Base-by-base conservation (phyloP, 2,113 vertebrate genomes). In the Pundamilia nyererei region DNA sequence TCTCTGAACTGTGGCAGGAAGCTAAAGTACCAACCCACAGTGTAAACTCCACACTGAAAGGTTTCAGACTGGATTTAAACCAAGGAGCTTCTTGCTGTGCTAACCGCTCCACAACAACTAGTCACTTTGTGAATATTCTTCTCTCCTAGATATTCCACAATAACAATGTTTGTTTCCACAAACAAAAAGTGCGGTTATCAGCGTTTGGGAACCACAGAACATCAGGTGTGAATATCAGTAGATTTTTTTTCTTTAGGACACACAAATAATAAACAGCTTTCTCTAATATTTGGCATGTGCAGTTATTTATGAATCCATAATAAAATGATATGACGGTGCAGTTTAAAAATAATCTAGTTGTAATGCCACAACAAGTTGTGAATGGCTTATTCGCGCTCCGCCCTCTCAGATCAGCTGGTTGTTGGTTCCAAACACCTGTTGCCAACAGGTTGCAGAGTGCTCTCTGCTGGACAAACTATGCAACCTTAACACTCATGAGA, bases 351-450 rank as follows among this genome's bases (percentile, higher is more conserved):
- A 40, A 70, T 70, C 11, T 40, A 40, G 62, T 70, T 70, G n/a
- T 14, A 70, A 70, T 42, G 62, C 35, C n/a, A 70, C 35, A 40
- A 40, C n/a, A 70, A 70, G 35, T 9, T 21, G 62, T 9, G 7
- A 40, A 68, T 68, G 35, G 35, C n/a, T 40, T 21, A 40, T 68
- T 40, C 1, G 1, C 0, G 0, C 35, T 24, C 35, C 1, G n/a
- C 11, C 62, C 35, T 40, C 62, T 68, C n/a, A 1, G n/a, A 21
- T 68, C 12, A 40, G 62, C 35, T 68, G 62, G 7, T 40, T 68
- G 62, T 40, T 40, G 35, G 62, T 68, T 68, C 35, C 12, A 70
- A 70, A 24, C 35, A 40, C n/a, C 19, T 70, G 62, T 70, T 42
- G 12, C 62, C 35, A 70, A 40, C 62, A 42, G 35, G 35, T 42